Evolutionary conservation across 1,140 invertebrate genomes (phyloP), one percentile per base, ranked within the genome.

Genomic region (Panagrolaimus sp.): DNA sequence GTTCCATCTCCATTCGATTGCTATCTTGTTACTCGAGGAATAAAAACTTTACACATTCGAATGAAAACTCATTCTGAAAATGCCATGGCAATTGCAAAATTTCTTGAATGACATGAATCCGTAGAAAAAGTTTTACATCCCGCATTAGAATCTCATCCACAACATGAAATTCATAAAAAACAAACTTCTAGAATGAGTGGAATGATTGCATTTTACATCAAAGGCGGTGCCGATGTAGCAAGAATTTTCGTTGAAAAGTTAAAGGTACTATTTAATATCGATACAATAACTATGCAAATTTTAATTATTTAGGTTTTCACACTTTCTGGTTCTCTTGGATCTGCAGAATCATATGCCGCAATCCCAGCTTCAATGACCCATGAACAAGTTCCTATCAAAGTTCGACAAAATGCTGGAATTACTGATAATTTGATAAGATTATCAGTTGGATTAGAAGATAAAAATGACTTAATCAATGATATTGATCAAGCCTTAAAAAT

Each of bases 1-100:
- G 89, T 98, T 3, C 94, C 96, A 14, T 93, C 93, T 0, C 94
- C 95, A 0, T 96, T 96, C 83, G 95, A 98, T 84, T 97, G 94
- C 83, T 92, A 89, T 81, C 85, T 95, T 80, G 92, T 96, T 0
- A 93, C 92, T 79, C 89, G 96, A 48, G 92, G 94, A 79, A 85
- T 98, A 47, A 97, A 97, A 85, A 98, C 96, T 0, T 85, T 97
- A 15, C 89, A 91, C 63, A 72, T 96, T 9, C 86, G 95, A 67
- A 98, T 98, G 95, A 88, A 90, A 76, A 87, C 90, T 78, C 94
- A 96, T 78, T 89, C 89, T 86, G 87, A 88, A 71, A 93, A 90
- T 84, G 89, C 88, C 5, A 75, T 93, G 4, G 86, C 85, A 10
- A 88, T 96, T 4, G 93, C 91, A 0, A 12, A 74, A 68, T 74